Percentiles rank a stretch among this genome's conserved stretches.
Conservation (phyloP, 2,113 vertebrate species). For the Siphamia tubifer region DNA sequence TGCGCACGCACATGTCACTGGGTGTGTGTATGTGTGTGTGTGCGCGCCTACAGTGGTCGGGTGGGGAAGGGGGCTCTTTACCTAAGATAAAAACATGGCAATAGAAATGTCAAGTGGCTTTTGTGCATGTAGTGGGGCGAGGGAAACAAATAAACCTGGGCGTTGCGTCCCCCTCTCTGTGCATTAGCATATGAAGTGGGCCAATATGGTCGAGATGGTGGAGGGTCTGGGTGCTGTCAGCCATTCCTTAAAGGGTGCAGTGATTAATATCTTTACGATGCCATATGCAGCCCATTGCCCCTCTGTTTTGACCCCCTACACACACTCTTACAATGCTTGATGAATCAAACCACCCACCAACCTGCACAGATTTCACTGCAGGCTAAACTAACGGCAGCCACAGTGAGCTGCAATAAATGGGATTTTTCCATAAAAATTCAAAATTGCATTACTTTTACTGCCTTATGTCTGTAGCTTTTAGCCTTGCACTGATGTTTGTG, state of each 20-base stretch:
- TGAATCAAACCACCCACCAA: slow-evolving; percentile 71
- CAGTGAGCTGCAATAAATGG: no score
- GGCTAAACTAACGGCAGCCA: no score
- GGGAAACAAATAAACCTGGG: slow-evolving; percentile 82
- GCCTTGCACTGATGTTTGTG: no score
- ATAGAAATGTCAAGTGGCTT: slow-evolving; percentile 82
- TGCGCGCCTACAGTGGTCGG: slow-evolving; percentile 47
- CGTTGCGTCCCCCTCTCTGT: slow-evolving; percentile 74
- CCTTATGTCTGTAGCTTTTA: no score
- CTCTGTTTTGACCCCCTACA: slow-evolving; percentile 72
- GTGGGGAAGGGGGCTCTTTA: slow-evolving; percentile 72
- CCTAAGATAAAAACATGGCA: slow-evolving; percentile 81
- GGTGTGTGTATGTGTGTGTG: slow-evolving; percentile 33
- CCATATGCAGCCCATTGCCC: slow-evolving; percentile 86
- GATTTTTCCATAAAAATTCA: no score
- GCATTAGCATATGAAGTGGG: slow-evolving; percentile 97
- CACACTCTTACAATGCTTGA: slow-evolving; percentile 42
- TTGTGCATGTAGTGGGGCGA: slow-evolving; percentile 75
- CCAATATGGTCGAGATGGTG: slow-evolving; percentile 80
- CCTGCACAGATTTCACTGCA: slow-evolving; percentile 44
- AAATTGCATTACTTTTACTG: no score
- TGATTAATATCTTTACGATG: slow-evolving; percentile 99
- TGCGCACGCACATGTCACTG: slow-evolving; percentile 34
- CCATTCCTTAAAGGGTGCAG: slow-evolving; percentile 83
- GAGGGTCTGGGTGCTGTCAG: slow-evolving; percentile 88